These are phyloP conservation scores for Anoura caudifer DNA, from an alignment of 2,113 vertebrate genomes.

Conservation along the genomic window DNA sequence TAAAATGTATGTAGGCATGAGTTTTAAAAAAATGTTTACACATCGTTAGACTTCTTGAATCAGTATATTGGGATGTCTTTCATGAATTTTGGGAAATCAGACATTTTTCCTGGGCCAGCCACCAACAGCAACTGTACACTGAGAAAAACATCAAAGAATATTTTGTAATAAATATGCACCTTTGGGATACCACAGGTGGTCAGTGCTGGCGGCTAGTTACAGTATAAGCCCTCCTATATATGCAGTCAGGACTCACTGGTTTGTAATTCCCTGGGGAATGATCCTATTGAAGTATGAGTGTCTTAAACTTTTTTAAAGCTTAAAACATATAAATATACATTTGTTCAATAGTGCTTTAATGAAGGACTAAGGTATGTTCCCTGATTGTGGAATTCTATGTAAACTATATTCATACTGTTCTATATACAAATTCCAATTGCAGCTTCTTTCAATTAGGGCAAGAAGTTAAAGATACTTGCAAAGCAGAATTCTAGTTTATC, in stretches of 20 bases:
- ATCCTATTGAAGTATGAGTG: neutral
- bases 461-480: neutral
- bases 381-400: neutral
- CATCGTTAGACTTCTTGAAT: neutral
- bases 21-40: neutral
- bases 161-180: neutral
- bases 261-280: neutral
- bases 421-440: neutral
- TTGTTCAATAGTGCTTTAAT: neutral
- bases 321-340: neutral
- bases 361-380: neutral
- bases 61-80: neutral
- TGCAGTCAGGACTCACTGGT: neutral
- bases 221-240: neutral
- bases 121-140: neutral
- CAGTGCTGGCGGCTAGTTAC: neutral
- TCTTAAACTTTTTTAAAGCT: neutral
- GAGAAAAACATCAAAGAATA: neutral
- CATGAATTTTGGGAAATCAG: neutral
- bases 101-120: neutral
- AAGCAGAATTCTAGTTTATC: neutral
- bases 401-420: neutral
- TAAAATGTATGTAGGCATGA: neutral
- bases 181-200: neutral
- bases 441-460: neutral